Percentiles rank a stretch among this genome's conserved stretches.
Conservation (phyloP, 2,113 vertebrate species). For the Centrocercus urophasianus region DNA sequence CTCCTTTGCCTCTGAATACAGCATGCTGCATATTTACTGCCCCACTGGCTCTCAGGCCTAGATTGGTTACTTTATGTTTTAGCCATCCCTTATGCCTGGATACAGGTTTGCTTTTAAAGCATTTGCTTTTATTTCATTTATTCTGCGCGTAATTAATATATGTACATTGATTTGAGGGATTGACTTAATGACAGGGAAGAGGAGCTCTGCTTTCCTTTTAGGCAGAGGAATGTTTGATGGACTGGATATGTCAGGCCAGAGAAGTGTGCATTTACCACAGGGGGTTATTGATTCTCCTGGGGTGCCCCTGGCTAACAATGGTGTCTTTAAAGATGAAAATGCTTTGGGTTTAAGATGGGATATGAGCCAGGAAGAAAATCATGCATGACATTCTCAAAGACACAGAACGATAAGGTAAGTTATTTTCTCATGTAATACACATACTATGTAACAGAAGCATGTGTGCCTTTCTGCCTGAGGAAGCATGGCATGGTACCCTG, state of each 20-base stretch:
- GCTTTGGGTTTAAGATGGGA: background rate
- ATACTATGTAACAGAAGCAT: background rate
- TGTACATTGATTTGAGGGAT: background rate
- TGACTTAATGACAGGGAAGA: background rate
- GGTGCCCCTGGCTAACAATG: background rate
- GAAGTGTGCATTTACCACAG: background rate
- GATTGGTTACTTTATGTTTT: background rate
- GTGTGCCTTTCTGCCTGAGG: rapidly evolving
- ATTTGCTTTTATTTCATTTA: slow-evolving; percentile 7
- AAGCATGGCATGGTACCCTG: background rate
- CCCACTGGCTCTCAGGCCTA: background rate
- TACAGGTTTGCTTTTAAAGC: background rate
- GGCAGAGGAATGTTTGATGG: background rate
- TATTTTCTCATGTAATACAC: background rate
- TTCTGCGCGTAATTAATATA: background rate
- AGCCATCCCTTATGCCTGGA: background rate
- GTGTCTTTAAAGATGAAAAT: background rate
- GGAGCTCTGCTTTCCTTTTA: background rate
- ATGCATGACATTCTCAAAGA: background rate
- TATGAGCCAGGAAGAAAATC: background rate
- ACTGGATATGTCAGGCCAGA: background rate
- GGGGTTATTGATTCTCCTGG: background rate
- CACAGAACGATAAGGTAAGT: background rate
- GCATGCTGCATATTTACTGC: rapidly evolving
- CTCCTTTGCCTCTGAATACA: background rate